phyloP scores from a whole-genome alignment of 53 echinoderm and acorn worm species.

The Echinarachnius parma region DNA sequence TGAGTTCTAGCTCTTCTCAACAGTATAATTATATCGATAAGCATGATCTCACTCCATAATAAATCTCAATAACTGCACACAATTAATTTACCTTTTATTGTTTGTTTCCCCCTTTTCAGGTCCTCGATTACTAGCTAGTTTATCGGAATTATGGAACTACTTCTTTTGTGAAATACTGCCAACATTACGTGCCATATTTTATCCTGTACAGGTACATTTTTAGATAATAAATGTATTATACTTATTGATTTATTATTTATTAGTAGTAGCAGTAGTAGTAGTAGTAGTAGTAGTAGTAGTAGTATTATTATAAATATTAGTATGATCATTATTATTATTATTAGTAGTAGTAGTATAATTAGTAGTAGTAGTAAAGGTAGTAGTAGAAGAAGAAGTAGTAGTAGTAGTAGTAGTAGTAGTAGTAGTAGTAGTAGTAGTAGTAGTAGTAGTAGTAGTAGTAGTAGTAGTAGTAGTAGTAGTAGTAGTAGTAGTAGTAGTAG shows the following conservation, averaged over 20 bases:
- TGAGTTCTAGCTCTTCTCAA: too few species aligned
- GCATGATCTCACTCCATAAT: too few species aligned
- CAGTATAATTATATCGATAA: too few species aligned
- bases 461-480: not conserved
- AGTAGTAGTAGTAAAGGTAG: not conserved
- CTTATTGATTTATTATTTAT: not conserved
- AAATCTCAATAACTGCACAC: too few species aligned
- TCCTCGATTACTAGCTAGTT: conserved; percentile 59
- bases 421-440: conserved; percentile 1
- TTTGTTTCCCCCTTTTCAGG: conserved; percentile 39
- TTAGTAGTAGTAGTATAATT: not conserved
- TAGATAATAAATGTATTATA: not conserved
- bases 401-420: not conserved
- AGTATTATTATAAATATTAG: too few species aligned
- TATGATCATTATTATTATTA: too few species aligned
- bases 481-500: conserved; percentile 2
- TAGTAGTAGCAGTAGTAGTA: too few species aligned
- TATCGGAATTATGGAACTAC: conserved; percentile 79
- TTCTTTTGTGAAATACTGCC: conserved; percentile 93
- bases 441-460: not conserved
- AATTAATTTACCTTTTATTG: too few species aligned
- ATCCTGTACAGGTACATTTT: conserved; percentile 96
- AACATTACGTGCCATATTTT: conserved; percentile 91
- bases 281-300: too few species aligned
- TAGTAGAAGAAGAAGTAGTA: not conserved